Conservation (phyloP, 2,888 invertebrate genomes). For the Loripinus fragilis region DNA sequence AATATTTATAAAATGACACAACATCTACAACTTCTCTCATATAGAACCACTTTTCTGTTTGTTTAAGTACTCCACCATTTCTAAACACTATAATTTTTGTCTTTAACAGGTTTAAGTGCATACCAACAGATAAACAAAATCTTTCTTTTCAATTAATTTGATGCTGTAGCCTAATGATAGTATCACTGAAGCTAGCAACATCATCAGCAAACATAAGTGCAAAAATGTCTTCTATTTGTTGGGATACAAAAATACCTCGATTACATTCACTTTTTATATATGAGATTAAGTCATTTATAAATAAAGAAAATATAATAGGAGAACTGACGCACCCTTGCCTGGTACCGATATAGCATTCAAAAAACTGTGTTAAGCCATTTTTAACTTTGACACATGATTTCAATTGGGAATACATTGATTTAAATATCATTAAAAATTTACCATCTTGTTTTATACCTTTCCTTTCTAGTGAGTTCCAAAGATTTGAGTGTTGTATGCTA, state of each 20-base stretch:
- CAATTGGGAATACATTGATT: constrained; percentile 14
- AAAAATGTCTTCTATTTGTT: constrained; percentile 13
- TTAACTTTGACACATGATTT: constrained; percentile 1
- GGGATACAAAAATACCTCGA: constrained; percentile 7
- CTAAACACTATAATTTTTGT: constrained; percentile 22
- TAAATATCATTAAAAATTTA: constrained; percentile 5
- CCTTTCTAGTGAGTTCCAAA: not conserved
- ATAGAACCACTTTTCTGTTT: constrained; percentile 21
- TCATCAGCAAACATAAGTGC: constrained; percentile 30
- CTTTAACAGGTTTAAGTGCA: constrained; percentile 27
- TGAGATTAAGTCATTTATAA: constrained; percentile 18
- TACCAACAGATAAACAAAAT: constrained; percentile 23
- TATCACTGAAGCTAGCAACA: constrained; percentile 23
- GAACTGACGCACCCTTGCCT: constrained; percentile 20
- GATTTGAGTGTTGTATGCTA: not conserved
- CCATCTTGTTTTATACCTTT: constrained; percentile 14
- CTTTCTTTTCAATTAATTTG: constrained; percentile 20
- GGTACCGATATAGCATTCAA: constrained; percentile 14
- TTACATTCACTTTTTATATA: constrained; percentile 4
- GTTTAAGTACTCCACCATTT: constrained; percentile 10
- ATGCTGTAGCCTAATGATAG: constrained; percentile 17
- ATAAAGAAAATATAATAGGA: constrained; percentile 18
- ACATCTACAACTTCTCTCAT: not conserved
- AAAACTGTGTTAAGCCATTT: not conserved
- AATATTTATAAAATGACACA: constrained; percentile 21